A percentile compares a stretch with the other conserved stretches of the same genome.
Conservation (phyloP, 2,797 vertebrate species). For the Lutjanus argentimaculatus region DNA sequence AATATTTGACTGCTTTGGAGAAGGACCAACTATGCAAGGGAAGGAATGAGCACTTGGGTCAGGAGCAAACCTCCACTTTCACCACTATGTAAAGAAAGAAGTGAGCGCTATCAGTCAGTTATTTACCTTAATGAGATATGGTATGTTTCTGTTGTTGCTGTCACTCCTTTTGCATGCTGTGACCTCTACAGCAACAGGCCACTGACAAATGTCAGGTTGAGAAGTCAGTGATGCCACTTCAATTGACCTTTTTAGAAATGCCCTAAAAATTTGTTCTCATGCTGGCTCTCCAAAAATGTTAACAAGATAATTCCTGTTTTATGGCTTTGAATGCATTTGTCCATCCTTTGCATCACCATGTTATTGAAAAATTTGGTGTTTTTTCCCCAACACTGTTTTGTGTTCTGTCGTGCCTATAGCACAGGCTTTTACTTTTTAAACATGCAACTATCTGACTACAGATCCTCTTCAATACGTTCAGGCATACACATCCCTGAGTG, state of each 20-base stretch:
- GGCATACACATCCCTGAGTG: background rate
- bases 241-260: conserved; percentile 3
- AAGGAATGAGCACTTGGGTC: no score
- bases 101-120: no score
- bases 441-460: background rate
- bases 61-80: no score
- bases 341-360: background rate
- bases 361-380: background rate
- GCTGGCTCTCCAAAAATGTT: conserved; percentile 11
- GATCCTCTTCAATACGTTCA: background rate
- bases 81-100: no score
- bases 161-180: background rate
- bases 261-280: background rate
- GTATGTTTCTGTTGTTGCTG: no score
- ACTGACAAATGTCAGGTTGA: background rate
- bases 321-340: conserved; percentile 26
- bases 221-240: background rate
- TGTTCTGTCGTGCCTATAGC: no score
- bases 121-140: no score
- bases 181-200: background rate
- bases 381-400: background rate
- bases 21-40: no score
- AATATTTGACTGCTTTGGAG: no score
- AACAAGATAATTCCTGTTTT: conserved; percentile 27
- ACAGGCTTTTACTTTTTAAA: background rate